Base-by-base conservation (phyloP, 1,140 invertebrate species). In the Trichoplusia ni region DNA sequence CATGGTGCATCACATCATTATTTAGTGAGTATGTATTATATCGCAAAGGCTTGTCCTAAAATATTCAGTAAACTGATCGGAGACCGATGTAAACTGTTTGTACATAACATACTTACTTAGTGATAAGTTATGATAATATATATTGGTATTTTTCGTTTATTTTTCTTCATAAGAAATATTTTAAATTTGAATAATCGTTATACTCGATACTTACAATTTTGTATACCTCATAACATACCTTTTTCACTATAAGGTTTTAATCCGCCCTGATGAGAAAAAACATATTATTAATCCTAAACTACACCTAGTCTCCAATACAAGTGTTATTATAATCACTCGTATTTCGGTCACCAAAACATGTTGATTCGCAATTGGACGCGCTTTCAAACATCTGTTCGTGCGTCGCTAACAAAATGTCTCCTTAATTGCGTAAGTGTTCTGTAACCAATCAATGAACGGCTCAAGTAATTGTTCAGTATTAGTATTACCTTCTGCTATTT, bases 391-490 rank as follows among this genome's bases (percentile, higher is more conserved):
- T 54, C 51, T 40, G 51, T 13, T 27, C 19, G 21, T 23, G 23
- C 4, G 44, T 14, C 23, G 23, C 11, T 6, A 49, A 14, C 9
- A 8, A 40, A 56, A 11, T 40, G 51, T 56, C 51, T 40, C 21
- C 13, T 40, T 49, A 40, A 56, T 56, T 56, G 21, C 51, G 11
- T 40, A 54, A 54, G 19, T 16, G 33, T 18, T 27, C 46, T 51
- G 47, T 16, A 29, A 51, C 47, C 31, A 51, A 35, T 51, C 18
- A 29, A 2, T 51, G 16, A 29, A 29, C 7, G 13, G 47, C 8
- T 35, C 16, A 11, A 4, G 29, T 51, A 51, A 51, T 51, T 51
- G 46, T 49, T 31, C 14, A 7, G 23, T n/a, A 9, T 46, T 42
- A 25, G 2, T 44, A 21, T 16, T 18, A 14, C 23, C n/a, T n/a